phyloP scores from a whole-genome alignment of 2,888 invertebrate genomes.

The Tuta absoluta region DNA sequence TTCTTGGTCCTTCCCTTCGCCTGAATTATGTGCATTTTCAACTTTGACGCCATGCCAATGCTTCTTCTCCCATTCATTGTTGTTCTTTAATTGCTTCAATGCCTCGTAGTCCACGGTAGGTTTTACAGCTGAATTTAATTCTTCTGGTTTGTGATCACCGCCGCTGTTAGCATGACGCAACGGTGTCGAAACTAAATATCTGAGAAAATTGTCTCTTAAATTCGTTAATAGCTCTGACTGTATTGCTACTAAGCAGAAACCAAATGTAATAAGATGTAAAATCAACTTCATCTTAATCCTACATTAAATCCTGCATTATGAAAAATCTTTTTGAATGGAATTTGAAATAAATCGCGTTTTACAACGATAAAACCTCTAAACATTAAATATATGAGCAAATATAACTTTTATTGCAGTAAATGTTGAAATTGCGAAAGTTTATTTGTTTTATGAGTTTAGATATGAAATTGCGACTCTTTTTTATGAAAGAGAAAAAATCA shows the following conservation, averaged over 20 bases:
- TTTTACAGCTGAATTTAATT: background rate
- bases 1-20: background rate
- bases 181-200: background rate
- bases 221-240: background rate
- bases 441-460: conserved; percentile 6
- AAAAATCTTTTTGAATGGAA: conserved; percentile 4
- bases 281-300: conserved; percentile 15
- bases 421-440: conserved; percentile 3
- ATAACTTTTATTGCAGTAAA: conserved; percentile 15
- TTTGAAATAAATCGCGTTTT: conserved; percentile 13
- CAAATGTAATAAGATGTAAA: background rate
- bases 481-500: too few relatives aligned
- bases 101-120: background rate
- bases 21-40: background rate
- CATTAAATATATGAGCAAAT: conserved; percentile 15
- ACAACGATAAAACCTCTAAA: conserved; percentile 1
- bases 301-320: conserved; percentile 5
- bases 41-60: background rate
- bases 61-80: background rate
- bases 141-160: background rate
- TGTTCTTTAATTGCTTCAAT: background rate
- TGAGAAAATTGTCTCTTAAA: conserved; percentile 1
- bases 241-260: background rate
- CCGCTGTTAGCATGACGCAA: background rate
- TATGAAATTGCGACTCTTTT: background rate